Evolutionary conservation across 2,888 invertebrate species (phyloP).

Genomic region (Timema cristinae): DNA sequence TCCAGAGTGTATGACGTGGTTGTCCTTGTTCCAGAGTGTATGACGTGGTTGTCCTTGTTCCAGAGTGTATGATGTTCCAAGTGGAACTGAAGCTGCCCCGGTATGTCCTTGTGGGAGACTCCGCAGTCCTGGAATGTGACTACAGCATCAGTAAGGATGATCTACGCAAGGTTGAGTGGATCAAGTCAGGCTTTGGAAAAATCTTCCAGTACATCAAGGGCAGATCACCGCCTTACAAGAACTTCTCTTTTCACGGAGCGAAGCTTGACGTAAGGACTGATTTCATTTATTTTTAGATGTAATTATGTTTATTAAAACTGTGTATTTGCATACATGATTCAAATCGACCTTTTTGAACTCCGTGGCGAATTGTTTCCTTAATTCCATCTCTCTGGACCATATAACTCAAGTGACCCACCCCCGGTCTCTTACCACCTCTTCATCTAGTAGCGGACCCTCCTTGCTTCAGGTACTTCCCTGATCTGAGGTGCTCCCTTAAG

Average conservation of each 20-base stretch:
- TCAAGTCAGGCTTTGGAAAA: constrained; percentile 60
- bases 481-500: too few relatives aligned
- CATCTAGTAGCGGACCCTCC: too few relatives aligned
- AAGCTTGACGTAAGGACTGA: constrained; percentile 67
- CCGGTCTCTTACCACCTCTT: too few relatives aligned
- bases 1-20: too few relatives aligned
- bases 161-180: constrained; percentile 74
- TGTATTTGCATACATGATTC: too few relatives aligned
- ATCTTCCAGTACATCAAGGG: constrained; percentile 77
- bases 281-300: background rate
- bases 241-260: constrained; percentile 49
- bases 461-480: too few relatives aligned
- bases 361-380: too few relatives aligned
- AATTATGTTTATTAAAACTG: too few relatives aligned
- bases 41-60: background rate
- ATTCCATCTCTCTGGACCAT: too few relatives aligned
- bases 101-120: constrained; percentile 68
- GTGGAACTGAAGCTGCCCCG: constrained; percentile 64
- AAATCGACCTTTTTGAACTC: too few relatives aligned
- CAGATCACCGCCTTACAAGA: constrained; percentile 66
- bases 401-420: too few relatives aligned
- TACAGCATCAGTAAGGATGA: constrained; percentile 70
- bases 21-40: too few relatives aligned
- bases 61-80: constrained; percentile 41
- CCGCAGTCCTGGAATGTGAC: constrained; percentile 66